Base-by-base conservation (phyloP, 2,888 invertebrate species). In the Theodoxus fluviatilis region DNA sequence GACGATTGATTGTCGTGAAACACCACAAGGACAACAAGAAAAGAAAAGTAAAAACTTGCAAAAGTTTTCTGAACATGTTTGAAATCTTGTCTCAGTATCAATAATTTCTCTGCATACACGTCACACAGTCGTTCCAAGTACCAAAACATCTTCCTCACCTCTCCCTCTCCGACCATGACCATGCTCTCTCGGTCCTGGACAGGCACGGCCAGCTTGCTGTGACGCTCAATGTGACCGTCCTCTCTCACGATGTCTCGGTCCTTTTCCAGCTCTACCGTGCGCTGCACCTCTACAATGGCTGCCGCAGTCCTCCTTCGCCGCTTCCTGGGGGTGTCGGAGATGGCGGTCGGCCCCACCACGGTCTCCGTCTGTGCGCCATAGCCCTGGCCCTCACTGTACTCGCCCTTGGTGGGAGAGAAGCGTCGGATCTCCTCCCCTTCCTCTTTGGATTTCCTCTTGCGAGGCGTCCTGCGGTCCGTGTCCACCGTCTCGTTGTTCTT, bases 211-310 rank as follows among this genome's bases (percentile, higher is more conserved):
- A 81, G 75, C 52, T 77, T 77, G 67, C 78, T 71, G 67, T 78
- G 77, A 57, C 77, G 75, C 52, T 47, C 18, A 52, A 76, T 76
- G 71, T 76, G 76, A 7, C 76, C 77, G 3, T 63, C 47, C 63
- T 64, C 67, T 61, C 67, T 65, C 33, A 65, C 67, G n/a, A 72
- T 67, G 15, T 75, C 71, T 59, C 76, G 75, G 31, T 74, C 73
- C n/a, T 74, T 76, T 61, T 80, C 79, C 25, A 80, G 72, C 15
- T 79, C 79, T 35, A 79, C 79, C 0, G 79, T 75, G 64, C 81
- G 80, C 70, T 82, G 80, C 28, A 83, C 82, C 59, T 83, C 81
- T 52, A 83, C 78, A 33, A 83, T 75, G 6, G 81, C 83, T 55
- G 74, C 73, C 47, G 68, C 43, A 28, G 55, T 74, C 15, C 37